A percentile compares a stretch with the other conserved stretches of the same genome.
Conservation (phyloP, 1,140 invertebrate species). For the Euwallacea similis region DNA sequence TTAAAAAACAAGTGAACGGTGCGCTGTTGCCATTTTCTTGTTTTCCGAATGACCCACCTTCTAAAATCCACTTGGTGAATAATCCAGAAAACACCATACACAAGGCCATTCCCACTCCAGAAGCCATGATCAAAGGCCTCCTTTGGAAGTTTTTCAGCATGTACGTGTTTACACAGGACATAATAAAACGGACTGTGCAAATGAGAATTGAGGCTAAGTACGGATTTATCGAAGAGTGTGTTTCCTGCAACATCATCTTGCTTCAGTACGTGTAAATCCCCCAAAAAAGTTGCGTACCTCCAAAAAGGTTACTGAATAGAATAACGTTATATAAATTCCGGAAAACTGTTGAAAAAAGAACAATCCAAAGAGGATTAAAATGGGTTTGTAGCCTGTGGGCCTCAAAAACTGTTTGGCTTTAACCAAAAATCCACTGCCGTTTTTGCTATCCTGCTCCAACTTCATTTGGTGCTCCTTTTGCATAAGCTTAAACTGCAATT, state of each 20-base stretch:
- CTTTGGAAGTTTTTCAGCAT: conserved; percentile 58
- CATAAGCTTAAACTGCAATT: conserved; percentile 53
- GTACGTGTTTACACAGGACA: conserved; percentile 60
- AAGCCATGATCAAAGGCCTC: conserved; percentile 58
- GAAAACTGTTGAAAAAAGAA: conserved; percentile 66
- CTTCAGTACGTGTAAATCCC: background rate
- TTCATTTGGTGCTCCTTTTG: conserved; percentile 54
- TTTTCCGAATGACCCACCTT: conserved; percentile 12
- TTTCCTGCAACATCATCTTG: conserved; percentile 52
- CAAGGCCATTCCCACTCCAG: conserved; percentile 57
- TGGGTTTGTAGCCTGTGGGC: conserved; percentile 64
- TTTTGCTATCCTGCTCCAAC: conserved; percentile 45
- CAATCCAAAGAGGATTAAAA: conserved; percentile 59
- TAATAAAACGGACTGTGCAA: conserved; percentile 65
- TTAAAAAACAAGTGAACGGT: too few relatives aligned
- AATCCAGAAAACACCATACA: conserved; percentile 60
- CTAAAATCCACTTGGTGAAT: conserved; percentile 56
- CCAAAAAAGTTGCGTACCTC: conserved; percentile 50
- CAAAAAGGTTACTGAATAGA: conserved; percentile 69
- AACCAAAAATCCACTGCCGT: conserved; percentile 30
- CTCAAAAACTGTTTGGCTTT: conserved; percentile 56
- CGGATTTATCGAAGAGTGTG: conserved; percentile 54
- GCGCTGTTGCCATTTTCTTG: background rate
- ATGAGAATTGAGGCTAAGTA: conserved; percentile 63
- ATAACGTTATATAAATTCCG: conserved; percentile 70